These are phyloP conservation scores for Denticeps clupeoides DNA, from an alignment of 2,797 vertebrate species.

Conservation along the genomic window DNA sequence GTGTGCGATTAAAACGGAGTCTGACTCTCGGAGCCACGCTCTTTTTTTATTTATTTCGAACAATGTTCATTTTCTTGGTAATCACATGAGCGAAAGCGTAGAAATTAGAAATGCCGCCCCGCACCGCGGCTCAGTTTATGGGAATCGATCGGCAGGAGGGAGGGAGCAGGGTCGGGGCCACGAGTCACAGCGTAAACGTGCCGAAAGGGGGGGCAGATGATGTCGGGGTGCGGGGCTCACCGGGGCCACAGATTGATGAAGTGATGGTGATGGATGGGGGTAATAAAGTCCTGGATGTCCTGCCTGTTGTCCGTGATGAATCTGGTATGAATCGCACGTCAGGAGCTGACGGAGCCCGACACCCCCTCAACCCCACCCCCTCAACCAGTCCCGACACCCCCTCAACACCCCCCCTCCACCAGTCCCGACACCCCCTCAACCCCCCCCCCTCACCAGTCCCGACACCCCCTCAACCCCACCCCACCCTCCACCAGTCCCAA, in stretches of 20 bases:
- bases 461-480: constrained; percentile 23
- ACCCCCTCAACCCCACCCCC: constrained; percentile 11
- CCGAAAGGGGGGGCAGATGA: constrained; percentile 55
- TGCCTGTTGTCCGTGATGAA: constrained; percentile 61
- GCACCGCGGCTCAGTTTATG: too few relatives aligned
- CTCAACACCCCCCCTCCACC: neutral
- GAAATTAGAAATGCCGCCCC: too few relatives aligned
- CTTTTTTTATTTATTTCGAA: too few relatives aligned
- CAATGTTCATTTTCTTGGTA: too few relatives aligned
- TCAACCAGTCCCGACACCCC: neutral
- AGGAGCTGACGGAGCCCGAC: constrained; percentile 45
- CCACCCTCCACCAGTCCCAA: too few relatives aligned
- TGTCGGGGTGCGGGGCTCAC: constrained; percentile 50
- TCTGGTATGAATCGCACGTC: constrained; percentile 63
- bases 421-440: neutral
- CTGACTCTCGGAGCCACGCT: too few relatives aligned
- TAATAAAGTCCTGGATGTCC: constrained; percentile 69
- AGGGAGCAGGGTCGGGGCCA: too few relatives aligned
- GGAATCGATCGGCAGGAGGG: too few relatives aligned
- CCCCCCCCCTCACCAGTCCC: constrained; percentile 7
- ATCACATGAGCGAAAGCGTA: too few relatives aligned
- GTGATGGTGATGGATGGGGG: constrained; percentile 66
- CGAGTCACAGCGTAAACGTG: constrained; percentile 44
- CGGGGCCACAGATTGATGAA: constrained; percentile 56
- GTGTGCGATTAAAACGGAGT: too few relatives aligned